Conservation (phyloP, 2,797 vertebrate genomes). For the Pipistrellus nathusii region DNA sequence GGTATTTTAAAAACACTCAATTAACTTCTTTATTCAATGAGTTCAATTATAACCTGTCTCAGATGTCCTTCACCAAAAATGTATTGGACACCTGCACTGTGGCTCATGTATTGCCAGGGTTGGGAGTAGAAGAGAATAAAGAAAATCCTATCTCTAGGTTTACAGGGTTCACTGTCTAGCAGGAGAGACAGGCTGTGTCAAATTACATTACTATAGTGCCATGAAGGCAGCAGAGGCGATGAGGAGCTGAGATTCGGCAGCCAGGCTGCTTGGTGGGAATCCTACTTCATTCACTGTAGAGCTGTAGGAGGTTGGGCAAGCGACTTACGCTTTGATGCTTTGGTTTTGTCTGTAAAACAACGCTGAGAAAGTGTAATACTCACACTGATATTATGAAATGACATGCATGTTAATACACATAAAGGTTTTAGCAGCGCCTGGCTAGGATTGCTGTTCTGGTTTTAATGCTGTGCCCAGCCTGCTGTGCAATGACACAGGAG, state of each 20-base stretch:
- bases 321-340: background rate
- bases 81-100: background rate
- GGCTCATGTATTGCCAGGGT: background rate
- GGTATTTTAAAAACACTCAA: background rate
- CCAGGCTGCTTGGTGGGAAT: background rate
- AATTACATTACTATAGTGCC: background rate
- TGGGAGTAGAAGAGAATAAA: background rate
- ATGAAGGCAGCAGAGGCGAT: background rate
- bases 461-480: background rate
- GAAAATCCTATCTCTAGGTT: background rate
- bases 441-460: background rate
- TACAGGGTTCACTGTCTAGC: background rate
- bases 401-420: background rate
- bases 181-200: background rate
- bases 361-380: slow-evolving; percentile 5
- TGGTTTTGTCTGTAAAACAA: slow-evolving; percentile 50
- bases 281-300: background rate
- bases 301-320: background rate
- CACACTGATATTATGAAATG: background rate
- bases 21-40: background rate
- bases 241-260: background rate
- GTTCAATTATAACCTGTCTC: background rate
- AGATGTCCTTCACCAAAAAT: background rate
- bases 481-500: background rate
- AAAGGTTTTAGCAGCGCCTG: background rate